Evolutionary conservation across 2,797 vertebrate genomes (phyloP).

Genomic region (Chelon auratus): DNA sequence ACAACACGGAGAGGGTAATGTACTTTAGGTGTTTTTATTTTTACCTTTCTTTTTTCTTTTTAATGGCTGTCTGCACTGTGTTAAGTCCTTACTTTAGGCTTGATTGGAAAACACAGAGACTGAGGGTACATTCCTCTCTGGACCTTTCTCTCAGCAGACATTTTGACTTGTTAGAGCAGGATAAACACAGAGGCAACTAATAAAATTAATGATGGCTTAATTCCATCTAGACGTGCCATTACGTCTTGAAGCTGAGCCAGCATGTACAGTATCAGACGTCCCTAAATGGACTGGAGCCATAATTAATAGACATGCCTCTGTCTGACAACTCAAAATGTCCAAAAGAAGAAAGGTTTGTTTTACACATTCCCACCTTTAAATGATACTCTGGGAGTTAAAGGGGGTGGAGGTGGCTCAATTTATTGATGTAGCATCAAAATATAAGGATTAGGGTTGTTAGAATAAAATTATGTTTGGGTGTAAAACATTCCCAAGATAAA

Average conservation of each 20-base stretch:
- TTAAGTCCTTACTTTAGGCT: conserved; percentile 21
- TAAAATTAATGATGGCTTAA: conserved; percentile 10
- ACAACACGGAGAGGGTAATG: conserved; percentile 9
- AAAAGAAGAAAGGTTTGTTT: conserved; percentile 57
- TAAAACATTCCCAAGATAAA: not conserved
- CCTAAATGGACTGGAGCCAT: conserved; percentile 22
- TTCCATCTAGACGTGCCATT: conserved; percentile 17
- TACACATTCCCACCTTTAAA: conserved; percentile 50
- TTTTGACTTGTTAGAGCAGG: conserved; percentile 39
- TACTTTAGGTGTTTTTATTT: conserved; percentile 41
- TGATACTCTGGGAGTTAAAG: not conserved
- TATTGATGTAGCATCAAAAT: not conserved
- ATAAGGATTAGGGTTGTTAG: not conserved
- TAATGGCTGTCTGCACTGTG: conserved; percentile 55
- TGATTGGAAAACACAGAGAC: conserved; percentile 38
- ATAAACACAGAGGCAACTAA: conserved; percentile 7
- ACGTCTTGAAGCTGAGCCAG: conserved; percentile 6
- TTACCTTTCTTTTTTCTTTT: conserved; percentile 31
- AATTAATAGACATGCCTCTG: conserved; percentile 22
- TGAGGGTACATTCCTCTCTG: conserved; percentile 53
- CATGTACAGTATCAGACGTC: not conserved
- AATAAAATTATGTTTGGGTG: not conserved
- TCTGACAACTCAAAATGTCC: conserved; percentile 39
- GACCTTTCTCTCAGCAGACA: conserved; percentile 62
- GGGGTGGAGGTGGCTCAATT: not conserved